These are phyloP conservation scores for Bradypus variegatus DNA, from an alignment of 2,797 vertebrate species.

Conservation along the genomic window DNA sequence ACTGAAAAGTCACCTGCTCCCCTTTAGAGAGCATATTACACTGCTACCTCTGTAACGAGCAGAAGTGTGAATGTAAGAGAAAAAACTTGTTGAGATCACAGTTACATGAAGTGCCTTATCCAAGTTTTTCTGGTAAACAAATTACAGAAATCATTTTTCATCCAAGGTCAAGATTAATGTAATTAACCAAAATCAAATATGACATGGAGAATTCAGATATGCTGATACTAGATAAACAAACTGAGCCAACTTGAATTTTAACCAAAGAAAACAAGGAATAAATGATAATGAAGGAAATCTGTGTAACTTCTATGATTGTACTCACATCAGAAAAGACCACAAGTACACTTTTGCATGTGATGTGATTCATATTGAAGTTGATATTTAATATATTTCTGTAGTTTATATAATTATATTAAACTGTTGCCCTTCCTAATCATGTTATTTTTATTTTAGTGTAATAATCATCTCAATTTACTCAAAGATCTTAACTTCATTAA, in stretches of 20 bases:
- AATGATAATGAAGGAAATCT: background rate
- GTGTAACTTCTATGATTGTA: background rate
- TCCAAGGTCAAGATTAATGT: background rate
- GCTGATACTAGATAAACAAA: conserved; percentile 31
- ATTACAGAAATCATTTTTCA: conserved; percentile 47
- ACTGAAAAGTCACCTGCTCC: conserved; percentile 30
- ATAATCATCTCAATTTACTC: background rate
- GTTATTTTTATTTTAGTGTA: background rate
- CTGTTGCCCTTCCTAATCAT: background rate
- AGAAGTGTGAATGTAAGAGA: background rate
- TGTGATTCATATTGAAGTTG: background rate
- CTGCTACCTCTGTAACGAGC: background rate
- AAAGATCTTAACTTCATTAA: background rate
- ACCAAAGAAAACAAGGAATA: background rate
- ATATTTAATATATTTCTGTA: background rate
- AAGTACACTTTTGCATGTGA: background rate
- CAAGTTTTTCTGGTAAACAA: conserved; percentile 31
- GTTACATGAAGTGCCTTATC: background rate
- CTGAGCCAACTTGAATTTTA: background rate
- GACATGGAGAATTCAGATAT: conserved; percentile 27
- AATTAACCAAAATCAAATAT: background rate
- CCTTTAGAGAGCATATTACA: background rate
- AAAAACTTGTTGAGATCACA: background rate
- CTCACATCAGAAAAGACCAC: background rate
- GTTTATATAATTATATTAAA: background rate